A percentile compares a stretch with the other conserved stretches of the same genome.
Evolutionary conservation across 2,888 invertebrate genomes (phyloP).

Genomic region (Notodonta ziczac): DNA sequence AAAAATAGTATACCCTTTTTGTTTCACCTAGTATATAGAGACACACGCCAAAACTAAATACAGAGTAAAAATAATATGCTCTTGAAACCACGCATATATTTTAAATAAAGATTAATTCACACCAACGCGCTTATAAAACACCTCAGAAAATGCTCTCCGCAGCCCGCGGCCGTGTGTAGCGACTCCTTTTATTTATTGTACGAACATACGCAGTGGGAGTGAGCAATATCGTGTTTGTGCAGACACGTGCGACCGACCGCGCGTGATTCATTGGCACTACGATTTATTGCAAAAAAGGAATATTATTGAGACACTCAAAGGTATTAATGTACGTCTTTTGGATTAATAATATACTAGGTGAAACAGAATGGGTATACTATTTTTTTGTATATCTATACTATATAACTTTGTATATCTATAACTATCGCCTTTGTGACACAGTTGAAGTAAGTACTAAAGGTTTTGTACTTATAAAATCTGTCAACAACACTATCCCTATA

Average conservation of each 20-base stretch:
- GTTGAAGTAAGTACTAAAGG: no score
- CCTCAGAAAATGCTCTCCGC: neutral
- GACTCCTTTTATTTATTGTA: constrained; percentile 38
- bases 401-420: no score
- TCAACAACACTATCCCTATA: no score
- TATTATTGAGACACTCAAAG: neutral
- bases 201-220: constrained; percentile 32
- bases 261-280: constrained; percentile 30
- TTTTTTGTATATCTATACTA: no score
- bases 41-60: neutral
- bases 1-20: no score
- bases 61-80: no score
- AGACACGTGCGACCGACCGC: constrained; percentile 26
- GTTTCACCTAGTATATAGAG: no score
- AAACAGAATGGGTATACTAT: no score
- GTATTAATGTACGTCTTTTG: neutral
- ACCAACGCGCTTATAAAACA: neutral
- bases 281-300: constrained; percentile 5
- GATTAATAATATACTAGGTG: no score
- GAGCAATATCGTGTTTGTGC: constrained; percentile 47
- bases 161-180: neutral
- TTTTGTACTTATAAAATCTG: no score
- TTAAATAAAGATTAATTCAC: neutral
- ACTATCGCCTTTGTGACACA: no score
- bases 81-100: no score